Base-by-base conservation (phyloP, 2,113 vertebrate genomes). In the Agapornis roseicollis region DNA sequence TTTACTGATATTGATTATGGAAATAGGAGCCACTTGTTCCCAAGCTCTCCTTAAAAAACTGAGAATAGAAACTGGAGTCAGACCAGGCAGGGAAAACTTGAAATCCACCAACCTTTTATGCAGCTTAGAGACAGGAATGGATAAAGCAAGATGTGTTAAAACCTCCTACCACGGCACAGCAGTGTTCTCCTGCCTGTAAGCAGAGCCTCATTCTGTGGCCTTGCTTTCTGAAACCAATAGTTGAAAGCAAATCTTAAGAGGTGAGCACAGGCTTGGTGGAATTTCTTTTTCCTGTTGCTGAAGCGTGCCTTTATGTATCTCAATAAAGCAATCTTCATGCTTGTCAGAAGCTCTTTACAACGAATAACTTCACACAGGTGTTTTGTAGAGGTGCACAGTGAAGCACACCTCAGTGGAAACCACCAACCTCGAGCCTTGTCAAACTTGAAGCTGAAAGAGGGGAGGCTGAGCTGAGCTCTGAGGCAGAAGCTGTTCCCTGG, bases 341-440 rank as follows among this genome's bases (percentile, higher is more conserved):
- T 88, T 22, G 17, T 39, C 47, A 61, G 82, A 20, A 65, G 8
- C 41, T 82, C 49, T 35, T 83, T 65, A 41, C 68, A 55, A 2
- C 0, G 3, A 10, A 9, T 60, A 17, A 47, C 61, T 85, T 90
- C 35, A 71, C 22, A 17, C 13, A 25, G 46, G 17, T 72, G 3
- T 47, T 72, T 68, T 53, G 31, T 29, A 35, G 42, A 58, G 53
- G 24, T 90, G 83, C 33, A 17, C 82, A 82, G 19, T 68, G 28
- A 64, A 80, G 44, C 39, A 46, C 1, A 0, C 1, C 0, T 1
- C 69, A 65, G 25, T n/a, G 28, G 44, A 58, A 29, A 55, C 18
- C 17, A 24, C 41, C 18, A 31, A 5, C 4, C 3, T 2, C 4
- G 24, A 63, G 35, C 18, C 11, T 80, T 0, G 0, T 66, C 41